Percentiles rank a stretch among this genome's conserved stretches.
These are phyloP conservation scores for Darevskia mixta DNA, from an alignment of 2,797 vertebrate genomes.

Conservation along the genomic window DNA sequence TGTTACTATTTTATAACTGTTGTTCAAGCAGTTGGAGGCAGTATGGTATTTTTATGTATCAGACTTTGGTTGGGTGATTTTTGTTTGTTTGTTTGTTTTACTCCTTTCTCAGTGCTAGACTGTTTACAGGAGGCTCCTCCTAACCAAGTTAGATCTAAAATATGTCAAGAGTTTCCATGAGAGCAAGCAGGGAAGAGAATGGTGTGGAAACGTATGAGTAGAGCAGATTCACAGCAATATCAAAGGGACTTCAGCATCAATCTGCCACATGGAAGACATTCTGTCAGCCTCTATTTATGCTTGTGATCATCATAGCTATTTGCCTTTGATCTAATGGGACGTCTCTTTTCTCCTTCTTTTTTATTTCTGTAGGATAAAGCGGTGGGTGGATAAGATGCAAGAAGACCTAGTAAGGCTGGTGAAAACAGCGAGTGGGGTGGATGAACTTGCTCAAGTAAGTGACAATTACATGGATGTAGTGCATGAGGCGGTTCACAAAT, in stretches of 20 bases:
- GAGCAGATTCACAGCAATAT: slow-evolving; percentile 5
- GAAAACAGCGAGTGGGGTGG: slow-evolving; percentile 90
- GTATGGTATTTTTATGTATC: not conserved
- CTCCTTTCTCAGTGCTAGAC: not conserved
- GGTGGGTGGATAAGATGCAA: slow-evolving; percentile 98
- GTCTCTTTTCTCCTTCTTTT: slow-evolving; percentile 44
- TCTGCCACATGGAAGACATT: not conserved
- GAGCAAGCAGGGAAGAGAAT: not conserved
- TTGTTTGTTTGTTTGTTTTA: accelerated
- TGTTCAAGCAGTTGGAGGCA: not conserved
- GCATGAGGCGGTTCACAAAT: not conserved
- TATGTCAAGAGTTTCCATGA: not conserved
- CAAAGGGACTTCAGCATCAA: slow-evolving; percentile 25
- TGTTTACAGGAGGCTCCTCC: not conserved
- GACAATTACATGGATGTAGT: not conserved
- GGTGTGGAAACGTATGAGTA: not conserved
- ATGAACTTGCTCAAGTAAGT: slow-evolving; percentile 87
- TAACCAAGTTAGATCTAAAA: not conserved
- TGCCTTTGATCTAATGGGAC: slow-evolving; percentile 61
- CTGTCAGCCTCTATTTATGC: slow-evolving; percentile 9
- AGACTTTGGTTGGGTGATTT: not conserved
- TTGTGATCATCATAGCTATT: slow-evolving; percentile 6
- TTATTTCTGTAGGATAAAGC: slow-evolving; percentile 87
- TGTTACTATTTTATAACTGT: not conserved
- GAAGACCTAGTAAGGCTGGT: slow-evolving; percentile 92